These are phyloP conservation scores for Eupithecia inturbata DNA, from an alignment of 2,888 invertebrate genomes.

Conservation along the genomic window DNA sequence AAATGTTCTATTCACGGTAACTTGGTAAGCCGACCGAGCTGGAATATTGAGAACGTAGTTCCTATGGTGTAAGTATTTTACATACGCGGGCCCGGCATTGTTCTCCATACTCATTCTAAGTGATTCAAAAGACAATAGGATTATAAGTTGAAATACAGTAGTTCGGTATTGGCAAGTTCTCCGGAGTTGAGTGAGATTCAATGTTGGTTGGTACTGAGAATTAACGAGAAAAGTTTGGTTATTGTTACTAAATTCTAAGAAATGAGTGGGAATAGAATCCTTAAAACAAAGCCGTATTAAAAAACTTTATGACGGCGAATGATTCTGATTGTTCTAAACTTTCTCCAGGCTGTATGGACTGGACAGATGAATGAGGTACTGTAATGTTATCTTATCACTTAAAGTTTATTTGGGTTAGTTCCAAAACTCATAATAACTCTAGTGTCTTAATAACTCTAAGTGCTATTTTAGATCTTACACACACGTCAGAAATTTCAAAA, in stretches of 20 bases:
- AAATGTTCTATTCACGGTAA: slow-evolving; percentile 45
- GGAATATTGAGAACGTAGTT: slow-evolving; percentile 53
- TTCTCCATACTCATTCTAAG: slow-evolving; percentile 60
- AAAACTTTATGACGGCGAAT: slow-evolving; percentile 5
- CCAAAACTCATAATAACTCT: too few species aligned
- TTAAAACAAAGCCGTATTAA: slow-evolving; percentile 4
- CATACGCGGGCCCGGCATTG: slow-evolving; percentile 54
- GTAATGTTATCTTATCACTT: background rate
- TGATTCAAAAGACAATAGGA: slow-evolving; percentile 33
- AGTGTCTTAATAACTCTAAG: too few species aligned
- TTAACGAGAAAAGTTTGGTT: slow-evolving; percentile 14
- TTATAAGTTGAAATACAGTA: slow-evolving; percentile 24
- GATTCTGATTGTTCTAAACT: background rate
- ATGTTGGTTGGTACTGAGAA: slow-evolving; percentile 8
- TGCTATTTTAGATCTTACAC: too few species aligned
- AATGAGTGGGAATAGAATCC: slow-evolving; percentile 9
- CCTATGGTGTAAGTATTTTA: slow-evolving; percentile 48
- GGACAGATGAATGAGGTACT: background rate
- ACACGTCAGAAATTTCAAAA: too few species aligned
- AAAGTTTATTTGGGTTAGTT: too few species aligned
- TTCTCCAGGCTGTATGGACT: background rate
- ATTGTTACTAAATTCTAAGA: slow-evolving; percentile 7
- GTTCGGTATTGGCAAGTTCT: slow-evolving; percentile 6
- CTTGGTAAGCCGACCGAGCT: slow-evolving; percentile 37
- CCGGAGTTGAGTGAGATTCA: background rate